Conservation (phyloP, 2,888 invertebrate species). For the Machimus rusticus region DNA sequence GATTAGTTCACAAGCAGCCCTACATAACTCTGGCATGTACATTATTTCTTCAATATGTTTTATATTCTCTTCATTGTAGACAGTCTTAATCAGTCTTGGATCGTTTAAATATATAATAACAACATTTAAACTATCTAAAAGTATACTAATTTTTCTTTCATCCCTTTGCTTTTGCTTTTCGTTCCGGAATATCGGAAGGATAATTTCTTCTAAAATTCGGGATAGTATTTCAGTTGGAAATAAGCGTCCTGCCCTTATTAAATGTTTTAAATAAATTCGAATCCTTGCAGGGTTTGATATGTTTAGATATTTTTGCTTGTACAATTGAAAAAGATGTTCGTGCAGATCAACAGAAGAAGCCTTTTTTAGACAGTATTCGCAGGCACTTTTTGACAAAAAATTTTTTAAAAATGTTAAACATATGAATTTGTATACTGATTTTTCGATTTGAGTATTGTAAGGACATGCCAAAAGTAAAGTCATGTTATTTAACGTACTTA, state of each 20-base stretch:
- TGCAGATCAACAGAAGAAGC: slow-evolving; percentile 56
- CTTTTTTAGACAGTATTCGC: slow-evolving; percentile 57
- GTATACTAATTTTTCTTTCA: neutral
- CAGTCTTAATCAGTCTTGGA: slow-evolving; percentile 58
- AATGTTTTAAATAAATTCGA: slow-evolving; percentile 56
- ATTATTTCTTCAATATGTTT: slow-evolving; percentile 58
- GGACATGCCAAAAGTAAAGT: slow-evolving; percentile 52
- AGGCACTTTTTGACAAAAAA: slow-evolving; percentile 53
- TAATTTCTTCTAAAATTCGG: slow-evolving; percentile 58
- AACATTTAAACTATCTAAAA: slow-evolving; percentile 58
- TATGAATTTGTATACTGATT: slow-evolving; percentile 57
- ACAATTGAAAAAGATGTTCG: slow-evolving; percentile 53
- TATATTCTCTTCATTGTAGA: slow-evolving; percentile 60
- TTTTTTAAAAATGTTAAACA: slow-evolving; percentile 56
- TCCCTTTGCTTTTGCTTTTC: slow-evolving; percentile 50
- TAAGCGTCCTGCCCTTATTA: slow-evolving; percentile 58
- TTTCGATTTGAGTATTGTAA: slow-evolving; percentile 53
- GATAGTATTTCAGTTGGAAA: slow-evolving; percentile 56
- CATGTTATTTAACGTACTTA: slow-evolving; percentile 55
- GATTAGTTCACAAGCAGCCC: slow-evolving; percentile 59
- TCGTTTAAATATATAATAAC: slow-evolving; percentile 60
- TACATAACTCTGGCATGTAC: slow-evolving; percentile 55
- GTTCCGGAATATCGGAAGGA: slow-evolving; percentile 58
- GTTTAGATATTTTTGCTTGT: slow-evolving; percentile 50
- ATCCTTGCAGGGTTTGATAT: slow-evolving; percentile 45